phyloP scores from a whole-genome alignment of 2,888 invertebrate species.

The Oscheius sp. region DNA sequence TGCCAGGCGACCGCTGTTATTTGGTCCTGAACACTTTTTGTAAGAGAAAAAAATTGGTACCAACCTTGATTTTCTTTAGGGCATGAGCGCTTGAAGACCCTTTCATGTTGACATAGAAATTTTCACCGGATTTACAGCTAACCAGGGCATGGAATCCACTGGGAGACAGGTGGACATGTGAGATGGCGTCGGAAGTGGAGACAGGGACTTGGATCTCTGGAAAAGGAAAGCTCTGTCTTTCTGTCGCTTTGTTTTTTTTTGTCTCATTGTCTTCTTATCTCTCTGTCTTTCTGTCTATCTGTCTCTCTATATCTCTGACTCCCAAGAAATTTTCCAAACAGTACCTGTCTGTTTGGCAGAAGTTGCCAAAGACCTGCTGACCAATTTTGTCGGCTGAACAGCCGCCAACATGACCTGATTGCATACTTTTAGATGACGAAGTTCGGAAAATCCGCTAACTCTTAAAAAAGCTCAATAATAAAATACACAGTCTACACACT shows the following conservation, averaged over 20 bases:
- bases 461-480: constrained; percentile 9
- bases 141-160: constrained; percentile 64
- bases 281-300: no score
- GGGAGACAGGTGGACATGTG: constrained; percentile 63
- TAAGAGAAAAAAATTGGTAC: constrained; percentile 3
- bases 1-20: constrained; percentile 71
- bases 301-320: no score
- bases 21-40: constrained; percentile 46
- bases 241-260: neutral
- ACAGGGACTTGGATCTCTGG: constrained; percentile 59
- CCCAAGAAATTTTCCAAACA: neutral
- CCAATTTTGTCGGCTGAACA: constrained; percentile 22
- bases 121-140: constrained; percentile 62
- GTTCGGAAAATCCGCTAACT: constrained; percentile 19
- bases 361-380: constrained; percentile 21
- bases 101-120: constrained; percentile 66
- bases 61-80: constrained; percentile 59
- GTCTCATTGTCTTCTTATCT: no score
- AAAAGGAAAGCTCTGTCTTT: constrained; percentile 6
- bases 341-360: constrained; percentile 26
- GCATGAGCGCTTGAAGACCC: constrained; percentile 25
- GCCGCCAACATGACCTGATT: constrained; percentile 33
- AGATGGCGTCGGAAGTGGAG: constrained; percentile 48
- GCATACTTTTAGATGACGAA: constrained; percentile 27
- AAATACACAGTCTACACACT: constrained; percentile 32